These are phyloP conservation scores for Ips nitidus DNA, from an alignment of 1,140 invertebrate species.

Conservation along the genomic window DNA sequence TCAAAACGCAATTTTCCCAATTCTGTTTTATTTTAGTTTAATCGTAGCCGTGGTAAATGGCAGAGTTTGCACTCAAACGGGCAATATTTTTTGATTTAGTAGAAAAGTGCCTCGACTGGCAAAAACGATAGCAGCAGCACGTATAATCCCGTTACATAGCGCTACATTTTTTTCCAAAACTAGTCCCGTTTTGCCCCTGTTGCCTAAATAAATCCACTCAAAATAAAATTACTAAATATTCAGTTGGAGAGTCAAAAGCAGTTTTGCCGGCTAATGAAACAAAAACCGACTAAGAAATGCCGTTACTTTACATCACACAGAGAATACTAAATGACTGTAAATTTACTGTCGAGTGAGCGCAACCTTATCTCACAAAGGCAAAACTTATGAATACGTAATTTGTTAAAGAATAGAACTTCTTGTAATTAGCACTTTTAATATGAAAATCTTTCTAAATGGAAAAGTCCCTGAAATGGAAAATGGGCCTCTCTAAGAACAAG, in stretches of 20 bases:
- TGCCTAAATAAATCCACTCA: too few species aligned
- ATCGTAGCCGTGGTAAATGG: constrained; percentile 7
- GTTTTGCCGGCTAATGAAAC: constrained; percentile 1
- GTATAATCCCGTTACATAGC: constrained; percentile 9
- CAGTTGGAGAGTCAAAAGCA: background rate
- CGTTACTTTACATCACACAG: constrained; percentile 20
- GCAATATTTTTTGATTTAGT: constrained; percentile 26
- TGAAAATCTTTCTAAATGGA: constrained; percentile 15
- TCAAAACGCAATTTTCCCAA: constrained; percentile 1
- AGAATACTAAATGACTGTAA: constrained; percentile 25
- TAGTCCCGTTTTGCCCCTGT: too few species aligned
- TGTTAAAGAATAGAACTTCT: constrained; percentile 30
- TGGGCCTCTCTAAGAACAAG: constrained; percentile 14
- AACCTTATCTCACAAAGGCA: constrained; percentile 21
- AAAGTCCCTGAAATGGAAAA: constrained; percentile 10
- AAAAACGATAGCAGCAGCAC: constrained; percentile 11
- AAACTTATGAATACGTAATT: constrained; percentile 36
- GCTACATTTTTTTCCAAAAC: constrained; percentile 3
- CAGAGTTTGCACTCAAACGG: constrained; percentile 3
- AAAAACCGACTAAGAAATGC: constrained; percentile 11
- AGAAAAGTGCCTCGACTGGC: constrained; percentile 7
- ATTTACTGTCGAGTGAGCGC: constrained; percentile 20
- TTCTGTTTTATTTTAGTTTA: constrained; percentile 23
- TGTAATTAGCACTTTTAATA: constrained; percentile 30
- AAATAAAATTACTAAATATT: too few species aligned